Evolutionary conservation across 2,113 vertebrate genomes (phyloP), one percentile per base, ranked within the genome.

Genomic region (Cebus imitator): DNA sequence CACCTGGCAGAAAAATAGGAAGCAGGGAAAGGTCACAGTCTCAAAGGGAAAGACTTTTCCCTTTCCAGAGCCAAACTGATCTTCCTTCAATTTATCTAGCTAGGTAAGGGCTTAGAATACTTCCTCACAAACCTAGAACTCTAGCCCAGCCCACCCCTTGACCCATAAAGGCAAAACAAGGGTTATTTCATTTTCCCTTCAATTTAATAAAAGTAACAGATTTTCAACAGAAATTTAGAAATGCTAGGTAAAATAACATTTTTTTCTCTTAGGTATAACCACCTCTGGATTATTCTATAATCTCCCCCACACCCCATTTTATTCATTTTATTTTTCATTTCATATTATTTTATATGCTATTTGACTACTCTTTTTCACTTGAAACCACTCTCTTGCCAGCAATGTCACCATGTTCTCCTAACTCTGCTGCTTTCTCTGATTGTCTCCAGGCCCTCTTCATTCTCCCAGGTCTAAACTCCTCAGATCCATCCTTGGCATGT

Each of bases 1-100:
- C 99, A 23, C 99, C 99, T 99, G 87, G 9, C 5, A 93, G 94
- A 91, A n/a, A 85, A 97, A 96, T 0, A 97, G 30, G 9, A 95
- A 85, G 50, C 18, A 2, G 12, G 57, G 20, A 58, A 87, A 93
- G 50, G 45, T 91, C 52, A 93, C 35, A n/a, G 27, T 95, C 76
- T 95, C 66, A 93, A 94, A 88, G 32, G 27, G 16, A 84, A 64
- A 87, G 23, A 83, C 32, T 68, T n/a, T 35, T 68, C 32, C 66
- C 66, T 68, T n/a, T 52, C 9, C 14, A 86, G 45, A 58, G 20
- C 21, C 66, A 95, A 80, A 95, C 2, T 50, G 35, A 91, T 40
- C 25, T 81, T 84, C 43, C 75, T 68, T 79, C 20, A 43, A 45
- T 92, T 90, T 89, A 10, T 88, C 75, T 84, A 10, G 64, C 2